phyloP scores from a whole-genome alignment of 2,888 invertebrate species.

The Heterodera filipjevi region DNA sequence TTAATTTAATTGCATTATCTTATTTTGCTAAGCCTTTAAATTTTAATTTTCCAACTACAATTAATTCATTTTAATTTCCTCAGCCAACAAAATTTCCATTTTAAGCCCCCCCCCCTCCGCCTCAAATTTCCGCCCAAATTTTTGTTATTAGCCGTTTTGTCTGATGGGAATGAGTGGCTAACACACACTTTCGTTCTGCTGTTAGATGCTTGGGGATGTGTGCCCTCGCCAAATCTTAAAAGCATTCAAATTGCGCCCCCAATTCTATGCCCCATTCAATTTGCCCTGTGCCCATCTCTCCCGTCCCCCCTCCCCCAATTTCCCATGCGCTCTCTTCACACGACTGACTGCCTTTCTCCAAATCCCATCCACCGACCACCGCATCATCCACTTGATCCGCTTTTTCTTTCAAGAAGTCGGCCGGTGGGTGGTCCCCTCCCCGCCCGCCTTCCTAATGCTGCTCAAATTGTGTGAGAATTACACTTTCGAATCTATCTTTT shows the following conservation, averaged over 20 bases:
- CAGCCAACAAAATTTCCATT: too few relatives aligned
- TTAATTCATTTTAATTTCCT: too few relatives aligned
- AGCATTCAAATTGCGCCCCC: slow-evolving; percentile 7
- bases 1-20: too few relatives aligned
- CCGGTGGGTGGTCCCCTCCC: too few relatives aligned
- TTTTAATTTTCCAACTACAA: too few relatives aligned
- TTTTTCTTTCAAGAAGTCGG: slow-evolving; percentile 4
- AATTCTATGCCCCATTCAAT: slow-evolving; percentile 9
- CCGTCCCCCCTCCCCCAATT: not conserved
- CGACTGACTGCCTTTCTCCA: not conserved
- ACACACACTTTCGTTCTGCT: not conserved
- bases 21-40: too few relatives aligned
- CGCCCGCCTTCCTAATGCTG: not conserved
- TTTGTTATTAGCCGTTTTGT: not conserved
- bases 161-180: too few relatives aligned
- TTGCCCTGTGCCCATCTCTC: not conserved
- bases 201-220: not conserved
- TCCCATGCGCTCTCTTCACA: slow-evolving; percentile 7
- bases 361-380: not conserved
- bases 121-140: too few relatives aligned
- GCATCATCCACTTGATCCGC: not conserved
- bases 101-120: too few relatives aligned
- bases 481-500: too few relatives aligned
- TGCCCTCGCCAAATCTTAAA: not conserved
- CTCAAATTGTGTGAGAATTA: not conserved